These are phyloP conservation scores for Poecilobothrus nobilitatus DNA, from an alignment of 2,888 invertebrate species.

Conservation along the genomic window DNA sequence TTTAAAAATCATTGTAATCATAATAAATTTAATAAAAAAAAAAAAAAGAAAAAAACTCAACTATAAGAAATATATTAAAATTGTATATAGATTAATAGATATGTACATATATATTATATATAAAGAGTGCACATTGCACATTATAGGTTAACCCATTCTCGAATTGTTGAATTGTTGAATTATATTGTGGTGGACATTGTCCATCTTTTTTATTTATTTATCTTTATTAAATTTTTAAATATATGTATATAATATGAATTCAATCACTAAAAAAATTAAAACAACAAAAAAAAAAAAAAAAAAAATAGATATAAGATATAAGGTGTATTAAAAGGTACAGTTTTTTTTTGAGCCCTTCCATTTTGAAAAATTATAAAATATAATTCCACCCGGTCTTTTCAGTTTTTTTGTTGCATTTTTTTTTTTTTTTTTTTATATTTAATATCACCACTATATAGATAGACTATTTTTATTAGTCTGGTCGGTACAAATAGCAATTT, in stretches of 20 bases:
- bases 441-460: no score
- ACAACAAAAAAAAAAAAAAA: no score
- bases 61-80: no score
- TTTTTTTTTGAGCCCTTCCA: background rate
- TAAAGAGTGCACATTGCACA: background rate
- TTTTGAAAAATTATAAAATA: slow-evolving; percentile 4
- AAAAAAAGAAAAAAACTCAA: background rate
- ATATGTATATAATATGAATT: background rate
- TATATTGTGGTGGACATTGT: background rate
- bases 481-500: no score
- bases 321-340: no score
- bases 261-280: background rate
- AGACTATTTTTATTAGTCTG: no score
- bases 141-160: background rate
- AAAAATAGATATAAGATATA: no score
- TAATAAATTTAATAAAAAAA: background rate
- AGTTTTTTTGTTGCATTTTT: no score
- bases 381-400: slow-evolving; percentile 3
- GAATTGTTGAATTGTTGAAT: background rate
- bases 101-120: background rate
- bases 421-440: no score
- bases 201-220: background rate
- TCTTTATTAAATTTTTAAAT: background rate
- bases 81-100: background rate
- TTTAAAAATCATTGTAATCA: background rate